phyloP scores from a whole-genome alignment of 1,140 invertebrate species.

The Drosophila nigromelanica region DNA sequence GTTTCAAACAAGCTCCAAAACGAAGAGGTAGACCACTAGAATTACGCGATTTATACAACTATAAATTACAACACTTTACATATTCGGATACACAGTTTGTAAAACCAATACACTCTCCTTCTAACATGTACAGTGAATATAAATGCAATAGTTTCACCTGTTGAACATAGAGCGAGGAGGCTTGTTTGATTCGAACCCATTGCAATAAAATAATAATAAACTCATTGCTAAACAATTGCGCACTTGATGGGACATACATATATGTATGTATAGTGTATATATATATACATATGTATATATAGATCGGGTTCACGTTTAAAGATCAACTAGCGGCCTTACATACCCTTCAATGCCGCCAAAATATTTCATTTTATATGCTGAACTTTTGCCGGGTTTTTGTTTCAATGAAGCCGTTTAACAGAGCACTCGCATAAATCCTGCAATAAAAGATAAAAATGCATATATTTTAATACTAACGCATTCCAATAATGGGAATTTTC shows the following conservation, averaged over 20 bases:
- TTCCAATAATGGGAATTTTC: slow-evolving; percentile 1
- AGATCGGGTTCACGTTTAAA: slow-evolving; percentile 21
- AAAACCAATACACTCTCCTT: neutral
- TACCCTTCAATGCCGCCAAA: slow-evolving; percentile 76
- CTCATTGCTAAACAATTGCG: slow-evolving; percentile 38
- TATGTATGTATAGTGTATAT: neutral
- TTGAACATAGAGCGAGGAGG: neutral
- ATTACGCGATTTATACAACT: too few species aligned
- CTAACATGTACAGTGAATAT: slow-evolving; percentile 11
- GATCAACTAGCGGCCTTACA: slow-evolving; percentile 38
- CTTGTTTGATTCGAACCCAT: slow-evolving; percentile 16
- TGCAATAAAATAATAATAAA: slow-evolving; percentile 14
- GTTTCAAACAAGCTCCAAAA: too few species aligned
- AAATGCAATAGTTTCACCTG: slow-evolving; percentile 5
- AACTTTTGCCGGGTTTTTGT: neutral
- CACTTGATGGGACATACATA: slow-evolving; percentile 12
- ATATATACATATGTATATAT: slow-evolving; percentile 10
- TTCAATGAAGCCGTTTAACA: neutral
- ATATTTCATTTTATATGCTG: slow-evolving; percentile 57
- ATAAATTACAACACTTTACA: too few species aligned
- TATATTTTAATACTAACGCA: neutral
- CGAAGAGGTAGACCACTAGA: too few species aligned
- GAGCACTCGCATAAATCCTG: neutral
- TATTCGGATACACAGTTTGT: too few species aligned
- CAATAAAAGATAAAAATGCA: slow-evolving; percentile 3